Percentiles rank a stretch among this genome's conserved stretches.
phyloP scores from a whole-genome alignment of 2,888 invertebrate genomes.

The Ectemnius lituratus region DNA sequence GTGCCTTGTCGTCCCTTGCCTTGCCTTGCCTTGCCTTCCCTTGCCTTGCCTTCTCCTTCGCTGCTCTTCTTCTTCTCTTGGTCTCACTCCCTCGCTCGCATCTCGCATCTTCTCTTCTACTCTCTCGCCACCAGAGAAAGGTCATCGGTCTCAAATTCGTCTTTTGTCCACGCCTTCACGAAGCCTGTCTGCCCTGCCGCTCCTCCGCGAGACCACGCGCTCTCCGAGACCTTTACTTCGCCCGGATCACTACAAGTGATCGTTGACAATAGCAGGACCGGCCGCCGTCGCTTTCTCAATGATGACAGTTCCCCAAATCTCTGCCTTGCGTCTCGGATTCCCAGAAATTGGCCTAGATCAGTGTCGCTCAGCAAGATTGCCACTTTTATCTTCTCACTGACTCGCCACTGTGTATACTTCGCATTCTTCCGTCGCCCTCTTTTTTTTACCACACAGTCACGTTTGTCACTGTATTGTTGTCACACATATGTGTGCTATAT shows the following conservation, averaged over 20 bases:
- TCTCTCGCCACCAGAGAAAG: constrained; percentile 45
- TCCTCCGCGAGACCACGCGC: constrained; percentile 37
- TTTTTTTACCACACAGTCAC: too few species aligned
- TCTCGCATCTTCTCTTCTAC: constrained; percentile 12
- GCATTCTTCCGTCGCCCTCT: too few species aligned
- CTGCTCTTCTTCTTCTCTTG: constrained; percentile 4
- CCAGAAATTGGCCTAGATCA: too few species aligned
- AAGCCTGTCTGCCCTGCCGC: constrained; percentile 15
- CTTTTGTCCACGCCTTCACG: constrained; percentile 58
- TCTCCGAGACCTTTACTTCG: neutral
- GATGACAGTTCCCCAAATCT: too few species aligned
- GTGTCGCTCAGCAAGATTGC: too few species aligned
- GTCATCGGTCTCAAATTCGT: constrained; percentile 61
- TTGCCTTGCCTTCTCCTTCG: neutral
- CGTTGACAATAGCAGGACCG: too few species aligned
- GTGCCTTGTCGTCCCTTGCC: constrained; percentile 1
- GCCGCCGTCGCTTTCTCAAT: too few species aligned
- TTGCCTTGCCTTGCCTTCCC: neutral
- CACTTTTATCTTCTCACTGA: too few species aligned
- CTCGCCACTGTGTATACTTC: too few species aligned
- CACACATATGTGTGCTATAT: too few species aligned
- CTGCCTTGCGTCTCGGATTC: too few species aligned
- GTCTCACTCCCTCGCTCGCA: constrained; percentile 25
- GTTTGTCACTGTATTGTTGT: too few species aligned
- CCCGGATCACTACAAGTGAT: constrained; percentile 9